Conservation (phyloP, 2,113 vertebrate species). For the Cochlearius cochlearius region DNA sequence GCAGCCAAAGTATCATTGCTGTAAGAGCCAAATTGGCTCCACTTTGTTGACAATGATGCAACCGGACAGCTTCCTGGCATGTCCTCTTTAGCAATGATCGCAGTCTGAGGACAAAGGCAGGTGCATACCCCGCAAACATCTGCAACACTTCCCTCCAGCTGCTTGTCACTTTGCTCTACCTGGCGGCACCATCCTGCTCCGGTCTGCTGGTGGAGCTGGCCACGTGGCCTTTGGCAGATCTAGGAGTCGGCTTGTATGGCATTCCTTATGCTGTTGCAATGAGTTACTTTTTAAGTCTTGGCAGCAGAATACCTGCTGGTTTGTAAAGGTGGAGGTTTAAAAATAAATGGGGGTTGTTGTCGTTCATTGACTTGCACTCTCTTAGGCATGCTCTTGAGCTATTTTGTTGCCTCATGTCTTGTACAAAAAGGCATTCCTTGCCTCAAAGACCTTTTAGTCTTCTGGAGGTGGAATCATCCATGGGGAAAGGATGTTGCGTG, state of each 20-base stretch:
- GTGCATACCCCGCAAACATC: background rate
- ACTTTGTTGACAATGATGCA: background rate
- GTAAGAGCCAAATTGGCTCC: background rate
- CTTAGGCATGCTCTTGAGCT: background rate
- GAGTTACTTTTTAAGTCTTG: background rate
- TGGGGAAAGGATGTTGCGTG: background rate
- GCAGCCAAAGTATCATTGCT: background rate
- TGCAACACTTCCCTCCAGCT: background rate
- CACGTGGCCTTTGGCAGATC: background rate
- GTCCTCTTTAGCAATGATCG: background rate
- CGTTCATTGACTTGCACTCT: background rate
- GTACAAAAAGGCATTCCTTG: background rate
- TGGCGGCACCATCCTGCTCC: rapidly evolving
- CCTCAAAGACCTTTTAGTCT: background rate
- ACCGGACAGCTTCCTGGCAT: background rate
- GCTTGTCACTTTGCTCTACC: background rate
- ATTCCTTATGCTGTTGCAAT: background rate
- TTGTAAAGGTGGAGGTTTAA: background rate
- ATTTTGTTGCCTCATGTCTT: background rate
- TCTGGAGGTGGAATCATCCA: background rate
- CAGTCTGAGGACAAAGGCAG: background rate
- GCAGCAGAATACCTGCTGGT: background rate
- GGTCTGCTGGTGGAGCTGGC: background rate
- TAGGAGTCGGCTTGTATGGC: background rate
- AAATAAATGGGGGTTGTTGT: background rate